Base-by-base conservation (phyloP, 2,113 vertebrate species). In the Cyanoliseus patagonus region DNA sequence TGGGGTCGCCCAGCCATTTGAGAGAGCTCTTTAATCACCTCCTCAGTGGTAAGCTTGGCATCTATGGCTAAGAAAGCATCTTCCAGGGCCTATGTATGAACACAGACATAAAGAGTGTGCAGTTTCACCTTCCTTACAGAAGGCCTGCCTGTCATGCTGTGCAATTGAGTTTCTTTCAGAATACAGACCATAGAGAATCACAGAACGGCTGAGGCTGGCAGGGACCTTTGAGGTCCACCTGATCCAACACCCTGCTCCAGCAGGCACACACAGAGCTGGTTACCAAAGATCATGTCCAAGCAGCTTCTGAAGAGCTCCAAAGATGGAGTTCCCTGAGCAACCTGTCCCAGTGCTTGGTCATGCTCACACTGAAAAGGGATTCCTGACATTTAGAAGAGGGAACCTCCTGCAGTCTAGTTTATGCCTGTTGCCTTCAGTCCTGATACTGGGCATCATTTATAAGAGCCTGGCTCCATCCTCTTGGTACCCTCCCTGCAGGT, bases 41-140 rank as follows among this genome's bases (percentile, higher is more conserved):
- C 99, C 88, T 99, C 99, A 28, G 98, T 99, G 67, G 99, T 99
- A 44, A 99, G 98, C 97, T 98, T 98, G 95, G 98, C 95, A 92
- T 99, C 99, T 17, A 99, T 99, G 95, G 99, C 99, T 95, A 99
- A 97, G 97, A 99, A 99, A 14, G 99, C 99, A 94, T 99, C 99
- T 94, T 99, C 99, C 94, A 99, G 97, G 52, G 99, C 99, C 99
- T 99, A 52, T 6, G 24, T 46, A 77, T 35, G 82, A 95, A 35
- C 67, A 97, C 46, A 96, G 67, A 8, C 62, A 15, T 22, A 33
- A n/a, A 49, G n/a, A 66, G 46, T 2, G 17, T 16, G 51, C 85
- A 85, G 70, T n/a, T 42, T 51, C 30, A 5, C 15, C 11, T 46
- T 37, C 74, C 30, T 52, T 7, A 8, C 3, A 18, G 74, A 49